Base-by-base conservation (phyloP, 1,140 invertebrate species). In the Drosophila kepulauana region DNA sequence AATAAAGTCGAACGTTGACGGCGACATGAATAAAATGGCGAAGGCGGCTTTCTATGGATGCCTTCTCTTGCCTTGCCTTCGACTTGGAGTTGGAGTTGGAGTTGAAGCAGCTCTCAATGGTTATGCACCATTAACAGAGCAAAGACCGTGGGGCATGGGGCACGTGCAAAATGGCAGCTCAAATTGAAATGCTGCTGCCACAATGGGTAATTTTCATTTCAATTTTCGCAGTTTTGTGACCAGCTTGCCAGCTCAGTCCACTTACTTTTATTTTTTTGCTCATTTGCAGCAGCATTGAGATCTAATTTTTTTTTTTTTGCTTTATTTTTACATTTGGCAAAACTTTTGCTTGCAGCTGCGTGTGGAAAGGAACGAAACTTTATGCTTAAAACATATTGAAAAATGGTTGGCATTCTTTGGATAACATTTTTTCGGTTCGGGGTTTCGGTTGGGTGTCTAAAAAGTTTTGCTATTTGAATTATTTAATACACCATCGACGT, bases 131-230 rank as follows among this genome's bases (percentile, higher is more conserved):
- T 82, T 70, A 79, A 74, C 20, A 43, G 45, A 28, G 38, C 20
- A 30, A n/a, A 52, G 59, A 20, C 52, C 33, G 33, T 13, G 15
- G 15, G 58, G 85, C 82, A 46, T 59, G 52, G 52, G 84, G 80
- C 85, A 89, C 85, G 85, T 88, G 85, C 85, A 89, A 78, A 75
- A 84, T 88, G 84, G 80, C 69, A 84, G 59, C 78, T 80, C 62
- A 81, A 88, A 89, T 89, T 89, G 80, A 88, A 81, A 89, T 75
- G 81, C 71, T 84, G 85, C 78, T 81, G 86, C 85, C 85, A 89
- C 81, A 91, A 91, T 91, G 85, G 89, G 88, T 91, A 91, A 91
- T 91, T 91, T 91, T 91, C 89, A 89, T 91, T 91, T 91, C 89
- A 91, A 91, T 91, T 91, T 82, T 91, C 89, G 71, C 88, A 86